These are phyloP conservation scores for Anguilla japonica DNA, from an alignment of 2,113 vertebrate genomes.

Conservation along the genomic window DNA sequence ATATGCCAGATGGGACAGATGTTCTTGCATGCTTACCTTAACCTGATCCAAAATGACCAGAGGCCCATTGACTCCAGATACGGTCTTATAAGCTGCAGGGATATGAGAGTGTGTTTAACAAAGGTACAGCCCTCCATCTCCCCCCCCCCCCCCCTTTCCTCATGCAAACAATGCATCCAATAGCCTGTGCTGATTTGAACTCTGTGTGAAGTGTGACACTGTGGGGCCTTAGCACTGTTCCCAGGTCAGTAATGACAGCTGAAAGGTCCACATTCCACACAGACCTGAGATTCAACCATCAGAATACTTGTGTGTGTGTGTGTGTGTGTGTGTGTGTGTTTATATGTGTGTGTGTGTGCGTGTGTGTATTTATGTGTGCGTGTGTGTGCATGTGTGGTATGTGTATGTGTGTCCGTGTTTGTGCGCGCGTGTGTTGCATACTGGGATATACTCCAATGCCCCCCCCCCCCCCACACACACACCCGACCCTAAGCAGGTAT, in stretches of 20 bases:
- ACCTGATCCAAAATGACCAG: conserved; percentile 93
- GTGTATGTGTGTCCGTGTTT: too few species aligned
- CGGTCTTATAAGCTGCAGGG: conserved; percentile 84
- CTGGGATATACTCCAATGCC: too few species aligned
- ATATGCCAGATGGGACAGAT: not conserved
- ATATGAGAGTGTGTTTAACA: conserved; percentile 20
- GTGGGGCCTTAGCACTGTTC: not conserved
- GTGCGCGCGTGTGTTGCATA: too few species aligned
- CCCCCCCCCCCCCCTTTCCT: not conserved
- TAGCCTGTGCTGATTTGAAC: not conserved
- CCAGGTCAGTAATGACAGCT: not conserved
- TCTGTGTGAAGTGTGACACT: not conserved
- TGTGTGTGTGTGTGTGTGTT: not conserved
- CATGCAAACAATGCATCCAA: not conserved
- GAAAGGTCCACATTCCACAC: not conserved
- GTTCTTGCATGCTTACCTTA: conserved; percentile 74
- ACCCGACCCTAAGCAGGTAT: too few species aligned
- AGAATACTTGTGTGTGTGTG: not conserved
- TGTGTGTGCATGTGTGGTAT: too few species aligned
- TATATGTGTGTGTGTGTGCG: not conserved
- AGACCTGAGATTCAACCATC: not conserved
- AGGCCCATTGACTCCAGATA: conserved; percentile 91
- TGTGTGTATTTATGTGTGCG: too few species aligned
- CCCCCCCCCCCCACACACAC: too few species aligned
- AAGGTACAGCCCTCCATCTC: not conserved